phyloP scores from a whole-genome alignment of 2,888 invertebrate species.

The Melieria crassipennis region DNA sequence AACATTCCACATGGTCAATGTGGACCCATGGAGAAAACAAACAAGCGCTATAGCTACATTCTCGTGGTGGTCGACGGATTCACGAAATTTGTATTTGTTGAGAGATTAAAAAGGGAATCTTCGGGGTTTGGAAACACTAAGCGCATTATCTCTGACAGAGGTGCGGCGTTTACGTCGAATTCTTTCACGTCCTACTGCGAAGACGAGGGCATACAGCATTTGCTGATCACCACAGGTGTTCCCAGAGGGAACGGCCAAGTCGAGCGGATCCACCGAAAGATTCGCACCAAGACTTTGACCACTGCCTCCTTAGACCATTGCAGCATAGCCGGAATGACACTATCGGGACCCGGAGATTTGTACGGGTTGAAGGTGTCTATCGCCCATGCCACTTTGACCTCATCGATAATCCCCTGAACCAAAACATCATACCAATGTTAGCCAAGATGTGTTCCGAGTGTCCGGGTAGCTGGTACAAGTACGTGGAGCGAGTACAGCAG shows the following conservation, averaged over 20 bases:
- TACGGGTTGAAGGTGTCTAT: too few relatives aligned
- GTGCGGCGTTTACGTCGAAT: constrained; percentile 57
- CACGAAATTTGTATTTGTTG: constrained; percentile 54
- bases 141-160: constrained; percentile 57
- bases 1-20: constrained; percentile 56
- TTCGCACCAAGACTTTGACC: too few relatives aligned
- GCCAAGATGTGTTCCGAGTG: neutral
- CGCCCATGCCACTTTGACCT: too few relatives aligned
- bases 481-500: constrained; percentile 13
- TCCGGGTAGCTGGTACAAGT: neutral
- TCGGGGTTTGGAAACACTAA: constrained; percentile 44
- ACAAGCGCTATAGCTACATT: constrained; percentile 54
- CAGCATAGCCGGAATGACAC: too few relatives aligned
- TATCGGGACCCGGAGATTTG: too few relatives aligned
- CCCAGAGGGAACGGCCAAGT: constrained; percentile 3
- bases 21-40: constrained; percentile 54
- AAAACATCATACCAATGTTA: neutral
- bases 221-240: constrained; percentile 49
- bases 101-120: constrained; percentile 43
- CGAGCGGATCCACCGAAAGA: neutral
- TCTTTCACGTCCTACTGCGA: constrained; percentile 53
- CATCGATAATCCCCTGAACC: too few relatives aligned
- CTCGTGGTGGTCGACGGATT: constrained; percentile 55
- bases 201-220: constrained; percentile 47
- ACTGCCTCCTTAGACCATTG: too few relatives aligned